Conservation (phyloP, 2,888 invertebrate species). For the Lissonota sp. region DNA sequence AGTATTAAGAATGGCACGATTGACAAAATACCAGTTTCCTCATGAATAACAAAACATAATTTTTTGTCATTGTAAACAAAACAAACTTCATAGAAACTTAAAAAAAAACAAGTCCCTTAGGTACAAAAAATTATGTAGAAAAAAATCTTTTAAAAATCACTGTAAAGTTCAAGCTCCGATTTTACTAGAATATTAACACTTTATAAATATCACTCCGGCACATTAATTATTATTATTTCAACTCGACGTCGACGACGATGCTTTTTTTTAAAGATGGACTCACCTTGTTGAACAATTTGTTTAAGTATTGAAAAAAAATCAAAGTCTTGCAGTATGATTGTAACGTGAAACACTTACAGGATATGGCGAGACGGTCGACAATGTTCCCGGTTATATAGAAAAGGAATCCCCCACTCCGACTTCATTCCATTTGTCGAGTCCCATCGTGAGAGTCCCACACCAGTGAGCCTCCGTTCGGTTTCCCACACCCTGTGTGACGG, state of each 20-base stretch:
- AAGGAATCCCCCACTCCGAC: slow-evolving; percentile 74
- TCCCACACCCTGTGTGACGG: slow-evolving; percentile 47
- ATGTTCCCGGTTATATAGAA: slow-evolving; percentile 82
- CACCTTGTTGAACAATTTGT: slow-evolving; percentile 55
- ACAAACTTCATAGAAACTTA: neutral
- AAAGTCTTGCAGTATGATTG: slow-evolving; percentile 13
- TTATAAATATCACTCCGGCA: slow-evolving; percentile 44
- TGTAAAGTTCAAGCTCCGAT: neutral
- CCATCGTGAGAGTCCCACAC: slow-evolving; percentile 68
- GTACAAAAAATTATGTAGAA: neutral
- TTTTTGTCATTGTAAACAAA: neutral
- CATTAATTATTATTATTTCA: slow-evolving; percentile 8
- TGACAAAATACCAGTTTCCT: neutral
- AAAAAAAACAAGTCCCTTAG: neutral
- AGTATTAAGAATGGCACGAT: no score
- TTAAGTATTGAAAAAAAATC: slow-evolving; percentile 15
- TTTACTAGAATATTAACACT: slow-evolving; percentile 30
- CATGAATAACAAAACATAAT: neutral
- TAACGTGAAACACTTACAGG: slow-evolving; percentile 77
- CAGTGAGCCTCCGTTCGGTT: slow-evolving; percentile 35
- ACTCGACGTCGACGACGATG: slow-evolving; percentile 14
- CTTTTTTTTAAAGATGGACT: slow-evolving; percentile 29
- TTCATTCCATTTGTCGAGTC: slow-evolving; percentile 59
- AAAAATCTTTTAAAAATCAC: neutral
- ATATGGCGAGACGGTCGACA: slow-evolving; percentile 80